A percentile compares a stretch with the other conserved stretches of the same genome.
These are phyloP conservation scores for Pygmarrhopalites habei DNA, from an alignment of 1,140 invertebrate species.

Conservation along the genomic window DNA sequence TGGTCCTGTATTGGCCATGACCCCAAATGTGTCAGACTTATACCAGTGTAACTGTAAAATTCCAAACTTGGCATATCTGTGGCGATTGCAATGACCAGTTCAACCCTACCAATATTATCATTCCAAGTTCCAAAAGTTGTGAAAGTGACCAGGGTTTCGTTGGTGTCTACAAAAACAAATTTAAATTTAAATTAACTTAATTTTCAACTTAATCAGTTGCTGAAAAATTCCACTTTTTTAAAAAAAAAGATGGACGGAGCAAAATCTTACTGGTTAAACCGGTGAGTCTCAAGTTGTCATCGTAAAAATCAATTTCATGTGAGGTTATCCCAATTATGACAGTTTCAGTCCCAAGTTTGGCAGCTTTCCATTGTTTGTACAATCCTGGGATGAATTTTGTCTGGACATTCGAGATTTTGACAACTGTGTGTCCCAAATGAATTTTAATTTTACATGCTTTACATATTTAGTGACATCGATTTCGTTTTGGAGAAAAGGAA, in stretches of 20 bases:
- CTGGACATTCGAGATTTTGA: constrained; percentile 12
- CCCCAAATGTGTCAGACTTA: background rate
- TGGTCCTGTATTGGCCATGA: constrained; percentile 18
- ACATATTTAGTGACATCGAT: no score
- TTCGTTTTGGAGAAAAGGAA: no score
- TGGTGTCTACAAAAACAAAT: background rate
- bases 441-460: no score
- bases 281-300: background rate
- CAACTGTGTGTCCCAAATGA: constrained; percentile 10
- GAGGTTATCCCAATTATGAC: background rate
- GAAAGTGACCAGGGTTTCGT: background rate
- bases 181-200: no score
- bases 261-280: constrained; percentile 15
- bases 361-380: constrained; percentile 23
- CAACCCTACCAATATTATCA: background rate
- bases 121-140: constrained; percentile 4
- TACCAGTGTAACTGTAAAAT: background rate
- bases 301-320: constrained; percentile 11
- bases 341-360: background rate
- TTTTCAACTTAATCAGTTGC: no score
- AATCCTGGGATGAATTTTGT: background rate
- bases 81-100: constrained; percentile 16
- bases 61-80: constrained; percentile 3
- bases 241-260: no score
- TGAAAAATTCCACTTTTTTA: background rate